Conservation (phyloP, 2,888 invertebrate genomes). For the Cephus pygmeus region DNA sequence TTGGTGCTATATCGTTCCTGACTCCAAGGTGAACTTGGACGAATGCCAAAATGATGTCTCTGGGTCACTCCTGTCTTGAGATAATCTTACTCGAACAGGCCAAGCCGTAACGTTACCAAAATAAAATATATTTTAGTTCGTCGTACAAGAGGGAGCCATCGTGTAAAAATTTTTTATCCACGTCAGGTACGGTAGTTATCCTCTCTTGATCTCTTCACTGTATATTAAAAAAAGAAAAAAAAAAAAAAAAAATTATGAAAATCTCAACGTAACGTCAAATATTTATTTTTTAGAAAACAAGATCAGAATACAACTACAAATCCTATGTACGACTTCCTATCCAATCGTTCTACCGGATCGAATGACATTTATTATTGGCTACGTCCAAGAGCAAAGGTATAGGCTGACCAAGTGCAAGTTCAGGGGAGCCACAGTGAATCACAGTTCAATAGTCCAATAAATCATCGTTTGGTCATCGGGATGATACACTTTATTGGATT, state of each 20-base stretch:
- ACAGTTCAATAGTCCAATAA: not conserved
- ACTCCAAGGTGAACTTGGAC: constrained; percentile 62
- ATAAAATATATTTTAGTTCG: constrained; percentile 7
- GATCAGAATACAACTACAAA: not conserved
- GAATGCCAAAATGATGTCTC: constrained; percentile 57
- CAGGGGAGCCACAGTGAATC: not conserved
- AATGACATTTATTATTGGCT: not conserved
- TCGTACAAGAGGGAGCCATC: not conserved
- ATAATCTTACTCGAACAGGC: constrained; percentile 36
- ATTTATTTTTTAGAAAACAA: not conserved
- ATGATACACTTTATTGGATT: not conserved
- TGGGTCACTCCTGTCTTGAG: constrained; percentile 56
- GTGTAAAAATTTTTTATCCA: not conserved
- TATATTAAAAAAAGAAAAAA: not conserved
- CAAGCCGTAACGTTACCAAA: constrained; percentile 17
- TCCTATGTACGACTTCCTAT: not conserved
- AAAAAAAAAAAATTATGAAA: not conserved
- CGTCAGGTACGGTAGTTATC: not conserved
- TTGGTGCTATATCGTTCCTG: constrained; percentile 57
- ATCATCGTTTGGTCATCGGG: not conserved
- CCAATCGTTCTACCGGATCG: not conserved
- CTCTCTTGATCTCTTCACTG: not conserved
- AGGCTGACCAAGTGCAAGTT: not conserved
- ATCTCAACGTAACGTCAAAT: not conserved
- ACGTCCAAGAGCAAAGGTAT: not conserved